Conservation (phyloP, 1,140 invertebrate species). For the Rhagoletis pomonella region DNA sequence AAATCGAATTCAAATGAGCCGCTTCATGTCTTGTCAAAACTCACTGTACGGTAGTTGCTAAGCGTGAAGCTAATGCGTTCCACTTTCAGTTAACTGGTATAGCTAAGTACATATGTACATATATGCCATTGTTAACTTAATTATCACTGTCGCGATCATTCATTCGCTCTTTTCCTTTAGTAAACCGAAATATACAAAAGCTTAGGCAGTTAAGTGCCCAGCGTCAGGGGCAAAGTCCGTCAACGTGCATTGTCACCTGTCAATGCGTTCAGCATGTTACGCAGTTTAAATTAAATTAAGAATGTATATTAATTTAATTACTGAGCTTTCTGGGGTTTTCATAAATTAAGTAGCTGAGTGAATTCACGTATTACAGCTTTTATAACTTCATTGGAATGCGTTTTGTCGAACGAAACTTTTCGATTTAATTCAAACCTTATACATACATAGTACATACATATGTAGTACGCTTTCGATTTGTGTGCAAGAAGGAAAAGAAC, state of each 20-base stretch:
- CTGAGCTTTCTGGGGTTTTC: neutral
- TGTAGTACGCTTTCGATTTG: no score
- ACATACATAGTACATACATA: neutral
- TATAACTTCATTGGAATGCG: neutral
- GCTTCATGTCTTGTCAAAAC: neutral
- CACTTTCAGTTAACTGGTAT: neutral
- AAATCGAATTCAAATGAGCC: neutral
- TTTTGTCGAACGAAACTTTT: neutral
- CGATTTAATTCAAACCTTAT: neutral
- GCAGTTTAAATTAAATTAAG: neutral
- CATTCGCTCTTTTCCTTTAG: constrained; percentile 19
- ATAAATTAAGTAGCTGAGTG: constrained; percentile 18
- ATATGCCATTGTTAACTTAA: neutral
- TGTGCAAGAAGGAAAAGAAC: no score
- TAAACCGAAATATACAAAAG: neutral
- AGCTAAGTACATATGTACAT: neutral
- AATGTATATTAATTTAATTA: neutral
- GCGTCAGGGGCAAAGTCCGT: constrained; percentile 24
- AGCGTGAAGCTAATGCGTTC: neutral
- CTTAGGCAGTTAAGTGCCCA: neutral
- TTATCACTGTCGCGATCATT: neutral
- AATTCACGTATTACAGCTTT: neutral
- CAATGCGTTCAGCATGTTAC: neutral
- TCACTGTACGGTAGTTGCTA: constrained; percentile 24
- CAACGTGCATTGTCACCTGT: neutral